Conservation (phyloP, 1,140 invertebrate genomes). For the Callitettix versicolor region DNA sequence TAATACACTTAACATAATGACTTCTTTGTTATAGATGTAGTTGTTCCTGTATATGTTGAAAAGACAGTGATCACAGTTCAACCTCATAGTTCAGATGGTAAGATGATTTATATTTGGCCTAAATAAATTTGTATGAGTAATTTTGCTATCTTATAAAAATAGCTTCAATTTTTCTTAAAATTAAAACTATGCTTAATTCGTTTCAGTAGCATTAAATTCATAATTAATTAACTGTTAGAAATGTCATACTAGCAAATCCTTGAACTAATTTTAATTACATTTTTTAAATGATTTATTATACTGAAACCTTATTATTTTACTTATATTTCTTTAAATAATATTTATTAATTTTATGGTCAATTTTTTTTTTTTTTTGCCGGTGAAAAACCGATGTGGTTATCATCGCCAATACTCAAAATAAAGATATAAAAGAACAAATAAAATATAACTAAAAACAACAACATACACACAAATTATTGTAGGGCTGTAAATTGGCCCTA, state of each 20-base stretch:
- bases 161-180: background rate
- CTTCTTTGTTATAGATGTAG: background rate
- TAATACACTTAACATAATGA: too few relatives aligned
- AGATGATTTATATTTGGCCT: background rate
- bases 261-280: background rate
- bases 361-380: too few relatives aligned
- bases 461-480: too few relatives aligned
- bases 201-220: background rate
- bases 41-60: background rate
- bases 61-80: conserved; percentile 9
- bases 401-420: too few relatives aligned
- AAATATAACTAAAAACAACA: too few relatives aligned
- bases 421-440: too few relatives aligned
- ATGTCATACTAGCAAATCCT: background rate
- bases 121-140: background rate
- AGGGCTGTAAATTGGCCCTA: too few relatives aligned
- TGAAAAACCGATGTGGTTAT: too few relatives aligned
- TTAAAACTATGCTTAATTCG: too few relatives aligned
- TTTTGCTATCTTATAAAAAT: background rate
- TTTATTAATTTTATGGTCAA: background rate
- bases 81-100: background rate
- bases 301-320: background rate
- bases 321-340: background rate
- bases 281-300: background rate
- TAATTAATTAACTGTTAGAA: background rate